phyloP scores from a whole-genome alignment of 1,140 invertebrate genomes.

The Drosophila kanapiae region DNA sequence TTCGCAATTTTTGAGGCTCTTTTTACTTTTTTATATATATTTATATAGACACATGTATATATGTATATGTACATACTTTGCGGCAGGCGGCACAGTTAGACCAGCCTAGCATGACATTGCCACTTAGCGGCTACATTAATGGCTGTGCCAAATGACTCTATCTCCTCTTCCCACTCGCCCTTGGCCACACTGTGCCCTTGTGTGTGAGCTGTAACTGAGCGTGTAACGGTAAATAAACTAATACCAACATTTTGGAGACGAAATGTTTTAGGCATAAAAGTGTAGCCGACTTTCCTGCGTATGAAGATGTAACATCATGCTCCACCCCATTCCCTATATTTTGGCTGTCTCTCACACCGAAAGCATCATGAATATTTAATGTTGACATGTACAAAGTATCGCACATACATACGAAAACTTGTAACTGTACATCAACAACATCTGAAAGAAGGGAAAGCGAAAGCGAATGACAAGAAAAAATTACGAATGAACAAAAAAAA shows the following conservation, averaged over 20 bases:
- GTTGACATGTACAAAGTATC: constrained; percentile 78
- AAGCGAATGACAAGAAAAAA: constrained; percentile 68
- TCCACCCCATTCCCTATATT: constrained; percentile 10
- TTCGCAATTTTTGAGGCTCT: constrained; percentile 55
- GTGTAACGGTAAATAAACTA: constrained; percentile 83
- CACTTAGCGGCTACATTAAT: constrained; percentile 83
- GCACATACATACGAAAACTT: constrained; percentile 61
- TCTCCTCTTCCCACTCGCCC: constrained; percentile 7
- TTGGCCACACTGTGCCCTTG: not conserved
- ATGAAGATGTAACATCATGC: constrained; percentile 73
- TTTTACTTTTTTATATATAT: constrained; percentile 9
- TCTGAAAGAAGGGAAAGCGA: constrained; percentile 37
- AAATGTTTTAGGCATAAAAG: constrained; percentile 60
- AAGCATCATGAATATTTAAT: constrained; percentile 79
- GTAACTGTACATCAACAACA: constrained; percentile 60
- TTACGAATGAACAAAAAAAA: constrained; percentile 68
- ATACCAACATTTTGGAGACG: constrained; percentile 62
- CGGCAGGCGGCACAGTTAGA: constrained; percentile 45
- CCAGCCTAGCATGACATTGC: constrained; percentile 80
- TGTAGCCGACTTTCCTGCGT: constrained; percentile 67
- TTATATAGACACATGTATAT: constrained; percentile 5
- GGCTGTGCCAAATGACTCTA: constrained; percentile 75
- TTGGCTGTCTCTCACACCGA: constrained; percentile 9
- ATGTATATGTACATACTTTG: constrained; percentile 7
- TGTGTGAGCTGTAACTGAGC: constrained; percentile 63